Evolutionary conservation across 2,888 invertebrate species (phyloP).

Genomic region (Alcis repandata): DNA sequence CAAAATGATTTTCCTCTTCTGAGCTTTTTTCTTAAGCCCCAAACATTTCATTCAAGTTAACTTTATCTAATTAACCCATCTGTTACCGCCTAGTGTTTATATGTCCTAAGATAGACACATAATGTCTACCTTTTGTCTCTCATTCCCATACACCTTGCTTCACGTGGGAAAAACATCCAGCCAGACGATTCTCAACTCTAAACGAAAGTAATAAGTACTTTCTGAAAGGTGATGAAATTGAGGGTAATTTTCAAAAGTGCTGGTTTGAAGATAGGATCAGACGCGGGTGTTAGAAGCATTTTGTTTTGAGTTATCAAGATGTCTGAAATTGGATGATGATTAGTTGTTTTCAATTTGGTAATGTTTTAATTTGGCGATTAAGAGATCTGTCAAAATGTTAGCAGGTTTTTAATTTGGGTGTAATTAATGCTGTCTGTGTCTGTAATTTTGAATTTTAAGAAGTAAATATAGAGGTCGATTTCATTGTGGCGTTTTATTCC

Average conservation of each 20-base stretch:
- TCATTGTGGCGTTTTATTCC: too few relatives aligned
- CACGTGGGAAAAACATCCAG: slow-evolving; percentile 49
- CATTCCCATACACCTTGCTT: slow-evolving; percentile 54
- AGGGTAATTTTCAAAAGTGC: slow-evolving; percentile 37
- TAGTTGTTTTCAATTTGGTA: slow-evolving; percentile 8
- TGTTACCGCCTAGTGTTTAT: slow-evolving; percentile 29
- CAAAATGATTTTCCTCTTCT: too few relatives aligned
- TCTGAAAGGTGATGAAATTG: slow-evolving; percentile 28
- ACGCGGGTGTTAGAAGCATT: slow-evolving; percentile 39
- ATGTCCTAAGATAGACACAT: slow-evolving; percentile 45
- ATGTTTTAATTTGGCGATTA: slow-evolving; percentile 10
- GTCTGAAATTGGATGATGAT: slow-evolving; percentile 11
- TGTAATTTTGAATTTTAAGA: too few relatives aligned
- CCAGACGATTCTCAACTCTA: slow-evolving; percentile 45
- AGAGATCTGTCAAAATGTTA: background rate
- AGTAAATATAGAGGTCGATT: too few relatives aligned
- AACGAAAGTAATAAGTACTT: slow-evolving; percentile 33
- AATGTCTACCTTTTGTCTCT: slow-evolving; percentile 50
- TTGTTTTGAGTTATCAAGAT: slow-evolving; percentile 43
- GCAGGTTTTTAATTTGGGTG: background rate
- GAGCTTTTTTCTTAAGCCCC: background rate
- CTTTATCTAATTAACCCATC: slow-evolving; percentile 42
- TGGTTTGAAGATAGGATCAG: slow-evolving; percentile 36
- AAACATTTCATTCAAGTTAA: slow-evolving; percentile 9
- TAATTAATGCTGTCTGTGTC: too few relatives aligned